Percentiles rank a stretch among this genome's conserved stretches.
phyloP scores from a whole-genome alignment of 2,888 invertebrate species.

The Lymantria monacha region DNA sequence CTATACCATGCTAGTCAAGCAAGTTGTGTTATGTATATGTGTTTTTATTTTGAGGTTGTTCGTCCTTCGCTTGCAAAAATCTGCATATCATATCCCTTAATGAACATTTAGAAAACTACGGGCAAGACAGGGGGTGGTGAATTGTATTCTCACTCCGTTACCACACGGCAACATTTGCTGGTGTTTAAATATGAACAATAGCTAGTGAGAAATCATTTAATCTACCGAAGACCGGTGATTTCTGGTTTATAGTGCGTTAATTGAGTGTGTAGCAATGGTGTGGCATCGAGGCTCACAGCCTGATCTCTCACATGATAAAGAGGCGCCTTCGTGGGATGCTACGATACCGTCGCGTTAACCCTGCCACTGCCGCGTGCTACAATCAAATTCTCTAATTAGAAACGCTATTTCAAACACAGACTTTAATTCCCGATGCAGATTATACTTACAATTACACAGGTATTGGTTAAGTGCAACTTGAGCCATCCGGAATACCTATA shows the following conservation, averaged over 20 bases:
- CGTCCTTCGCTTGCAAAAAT: no score
- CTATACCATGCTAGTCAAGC: no score
- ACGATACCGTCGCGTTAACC: conserved; percentile 57
- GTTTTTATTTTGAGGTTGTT: no score
- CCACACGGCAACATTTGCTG: neutral
- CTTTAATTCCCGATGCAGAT: conserved; percentile 37
- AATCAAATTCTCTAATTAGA: conserved; percentile 64
- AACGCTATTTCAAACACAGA: conserved; percentile 54
- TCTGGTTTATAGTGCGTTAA: conserved; percentile 26
- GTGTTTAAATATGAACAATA: neutral
- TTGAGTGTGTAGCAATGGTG: conserved; percentile 10
- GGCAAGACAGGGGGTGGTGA: no score
- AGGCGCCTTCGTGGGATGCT: conserved; percentile 54
- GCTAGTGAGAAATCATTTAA: conserved; percentile 12
- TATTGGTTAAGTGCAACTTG: conserved; percentile 26
- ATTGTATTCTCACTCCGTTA: no score
- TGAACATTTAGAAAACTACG: no score
- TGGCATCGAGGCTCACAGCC: conserved; percentile 29
- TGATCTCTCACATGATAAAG: conserved; percentile 74
- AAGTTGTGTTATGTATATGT: no score
- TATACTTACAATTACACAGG: conserved; percentile 26
- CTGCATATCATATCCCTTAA: no score
- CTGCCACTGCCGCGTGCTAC: conserved; percentile 40
- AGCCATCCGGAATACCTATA: conserved; percentile 59
- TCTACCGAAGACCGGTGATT: conserved; percentile 6